Conservation (phyloP, 2,888 invertebrate species). For the Lepidonotus clava region DNA sequence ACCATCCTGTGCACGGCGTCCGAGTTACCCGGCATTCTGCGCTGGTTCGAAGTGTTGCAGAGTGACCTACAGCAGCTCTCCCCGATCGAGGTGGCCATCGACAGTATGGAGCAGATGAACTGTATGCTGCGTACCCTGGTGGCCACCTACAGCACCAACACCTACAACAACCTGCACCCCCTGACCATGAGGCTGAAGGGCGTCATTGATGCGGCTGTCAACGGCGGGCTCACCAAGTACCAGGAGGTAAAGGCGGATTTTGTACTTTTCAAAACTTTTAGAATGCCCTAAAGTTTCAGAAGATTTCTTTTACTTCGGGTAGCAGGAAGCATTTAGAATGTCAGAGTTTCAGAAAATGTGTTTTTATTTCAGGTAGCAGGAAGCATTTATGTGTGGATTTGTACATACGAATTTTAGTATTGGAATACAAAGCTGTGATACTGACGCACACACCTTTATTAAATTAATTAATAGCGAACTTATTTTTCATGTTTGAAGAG, state of each 20-base stretch:
- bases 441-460: too few relatives aligned
- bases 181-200: slow-evolving; percentile 77
- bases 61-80: slow-evolving; percentile 88
- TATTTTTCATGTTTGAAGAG: too few relatives aligned
- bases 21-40: slow-evolving; percentile 77
- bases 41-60: slow-evolving; percentile 84
- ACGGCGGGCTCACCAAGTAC: slow-evolving; percentile 79
- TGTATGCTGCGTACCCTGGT: slow-evolving; percentile 85
- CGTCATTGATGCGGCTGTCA: slow-evolving; percentile 76
- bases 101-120: slow-evolving; percentile 71
- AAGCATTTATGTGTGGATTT: too few relatives aligned
- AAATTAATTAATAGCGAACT: too few relatives aligned
- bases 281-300: too few relatives aligned
- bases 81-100: slow-evolving; percentile 76
- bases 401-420: too few relatives aligned
- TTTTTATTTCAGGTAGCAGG: too few relatives aligned
- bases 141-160: slow-evolving; percentile 85
- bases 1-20: slow-evolving; percentile 72
- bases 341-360: too few relatives aligned
- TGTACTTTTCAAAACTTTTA: not conserved
- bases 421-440: too few relatives aligned
- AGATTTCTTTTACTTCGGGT: too few relatives aligned
- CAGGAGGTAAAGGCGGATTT: slow-evolving; percentile 71
- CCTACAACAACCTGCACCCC: slow-evolving; percentile 70
- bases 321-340: too few relatives aligned